phyloP scores from a whole-genome alignment of 2,797 vertebrate species.

The Enoplosus armatus region DNA sequence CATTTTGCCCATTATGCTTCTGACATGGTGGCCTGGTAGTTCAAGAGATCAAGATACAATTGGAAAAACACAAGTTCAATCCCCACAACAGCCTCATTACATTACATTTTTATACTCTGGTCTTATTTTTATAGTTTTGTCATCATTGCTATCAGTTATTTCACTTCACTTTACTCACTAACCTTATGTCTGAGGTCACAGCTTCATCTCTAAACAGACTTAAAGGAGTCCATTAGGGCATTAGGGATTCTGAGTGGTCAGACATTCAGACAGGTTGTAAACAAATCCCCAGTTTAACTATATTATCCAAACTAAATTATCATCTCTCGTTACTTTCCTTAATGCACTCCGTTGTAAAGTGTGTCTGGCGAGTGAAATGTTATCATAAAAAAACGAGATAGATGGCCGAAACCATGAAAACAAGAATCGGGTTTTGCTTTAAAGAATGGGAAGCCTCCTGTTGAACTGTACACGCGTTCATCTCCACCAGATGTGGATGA shows the following conservation, averaged over 20 bases:
- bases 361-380: constrained; percentile 30
- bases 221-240: constrained; percentile 6
- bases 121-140: constrained; percentile 10
- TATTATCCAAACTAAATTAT: constrained; percentile 41
- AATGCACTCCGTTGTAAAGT: constrained; percentile 23
- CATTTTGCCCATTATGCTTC: constrained; percentile 22
- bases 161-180: background rate
- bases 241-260: background rate
- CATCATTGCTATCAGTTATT: background rate
- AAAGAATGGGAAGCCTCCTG: constrained; percentile 31
- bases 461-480: constrained; percentile 43
- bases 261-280: constrained; percentile 38
- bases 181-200: background rate
- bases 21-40: constrained; percentile 47
- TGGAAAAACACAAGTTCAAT: background rate
- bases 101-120: background rate
- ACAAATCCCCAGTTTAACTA: constrained; percentile 27
- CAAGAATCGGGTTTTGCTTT: constrained; percentile 37
- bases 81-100: background rate
- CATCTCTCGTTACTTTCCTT: constrained; percentile 10
- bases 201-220: background rate
- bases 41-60: background rate
- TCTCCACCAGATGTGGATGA: constrained; percentile 43
- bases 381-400: constrained; percentile 27
- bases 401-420: constrained; percentile 24